A percentile compares a stretch with the other conserved stretches of the same genome.
These are phyloP conservation scores for Diadema setosum DNA, from an alignment of 35 echinoderm and acorn worm genomes.

Conservation along the genomic window DNA sequence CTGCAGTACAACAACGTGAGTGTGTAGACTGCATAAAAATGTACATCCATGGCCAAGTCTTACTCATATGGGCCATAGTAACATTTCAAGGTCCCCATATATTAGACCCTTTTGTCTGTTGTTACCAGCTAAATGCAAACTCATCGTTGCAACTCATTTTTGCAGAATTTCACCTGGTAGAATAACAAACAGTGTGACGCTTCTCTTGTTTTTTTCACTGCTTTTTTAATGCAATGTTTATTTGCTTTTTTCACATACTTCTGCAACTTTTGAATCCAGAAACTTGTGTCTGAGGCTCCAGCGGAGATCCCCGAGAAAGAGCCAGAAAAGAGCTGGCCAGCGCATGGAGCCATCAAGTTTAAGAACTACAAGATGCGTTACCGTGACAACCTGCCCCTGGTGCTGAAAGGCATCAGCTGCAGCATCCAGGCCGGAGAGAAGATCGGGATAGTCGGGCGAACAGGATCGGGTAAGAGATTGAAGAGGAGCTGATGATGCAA, in stretches of 20 bases:
- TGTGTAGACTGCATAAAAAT: too few relatives aligned
- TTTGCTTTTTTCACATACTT: neutral
- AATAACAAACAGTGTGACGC: too few relatives aligned
- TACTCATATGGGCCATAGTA: too few relatives aligned
- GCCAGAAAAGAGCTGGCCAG: constrained; percentile 65
- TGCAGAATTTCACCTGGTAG: too few relatives aligned
- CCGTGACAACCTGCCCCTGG: constrained; percentile 71
- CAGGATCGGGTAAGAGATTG: constrained; percentile 75
- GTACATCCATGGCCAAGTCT: too few relatives aligned
- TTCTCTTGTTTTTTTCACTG: too few relatives aligned
- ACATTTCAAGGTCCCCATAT: too few relatives aligned
- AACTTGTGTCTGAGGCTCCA: constrained; percentile 66
- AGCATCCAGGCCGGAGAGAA: constrained; percentile 68
- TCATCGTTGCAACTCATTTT: too few relatives aligned
- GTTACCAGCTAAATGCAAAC: too few relatives aligned
- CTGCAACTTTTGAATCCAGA: neutral
- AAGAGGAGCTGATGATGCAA: neutral
- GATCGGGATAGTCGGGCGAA: constrained; percentile 90
- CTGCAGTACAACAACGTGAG: constrained; percentile 44
- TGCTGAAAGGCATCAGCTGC: constrained; percentile 63
- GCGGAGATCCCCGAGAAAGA: constrained; percentile 34
- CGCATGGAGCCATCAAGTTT: constrained; percentile 49
- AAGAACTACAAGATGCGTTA: constrained; percentile 69
- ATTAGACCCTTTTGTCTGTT: too few relatives aligned
- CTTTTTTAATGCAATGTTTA: too few relatives aligned